Evolutionary conservation across 2,888 invertebrate species (phyloP), one percentile per base, ranked within the genome.

Genomic region (Artemia sp.): DNA sequence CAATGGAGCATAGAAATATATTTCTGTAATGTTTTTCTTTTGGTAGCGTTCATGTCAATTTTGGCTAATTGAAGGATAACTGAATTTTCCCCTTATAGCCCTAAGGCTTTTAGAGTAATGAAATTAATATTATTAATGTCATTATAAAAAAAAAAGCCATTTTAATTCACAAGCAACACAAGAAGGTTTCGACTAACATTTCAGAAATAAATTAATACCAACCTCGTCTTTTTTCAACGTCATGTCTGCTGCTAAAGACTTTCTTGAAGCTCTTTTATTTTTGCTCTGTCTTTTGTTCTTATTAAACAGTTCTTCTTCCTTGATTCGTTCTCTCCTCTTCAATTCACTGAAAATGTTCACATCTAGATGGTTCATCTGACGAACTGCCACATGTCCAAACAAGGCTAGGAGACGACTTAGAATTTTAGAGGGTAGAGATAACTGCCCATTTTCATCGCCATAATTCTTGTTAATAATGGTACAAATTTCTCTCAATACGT

Each of bases 351-450:
- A 90, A 7, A 93, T 85, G 73, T 83, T 84, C 51, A 87, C 86
- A 75, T 95, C 93, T 70, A 94, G 81, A 77, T 88, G 87, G 69
- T 89, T 85, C 77, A 92, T 84, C 76, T 91, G 87, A 73, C 87
- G 85, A 67, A 80, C 12, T 9, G 69, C 69, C 8, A 71, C 67
- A 50, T 71, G 69, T 7, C 71, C 71, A 12, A 68, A 53, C 12
- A 71, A 24, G 38, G 64, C 66, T 8, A 69, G 38, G 14, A 71
- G 66, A 38, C 69, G 71, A 14, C 64, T 69, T 53, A 71, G 51
- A 12, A 67, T 51, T 14, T 51, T 24, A 19, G 70, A 52, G n/a
- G 78, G 70, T n/a, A 76, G 52, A 67, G 73, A 71, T n/a, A 68
- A 71, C 24, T 73, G 72, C 8, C 70, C 71, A 52, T 70, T 69